phyloP scores from a whole-genome alignment of 2,797 vertebrate species.

The Sciaenops ocellatus region DNA sequence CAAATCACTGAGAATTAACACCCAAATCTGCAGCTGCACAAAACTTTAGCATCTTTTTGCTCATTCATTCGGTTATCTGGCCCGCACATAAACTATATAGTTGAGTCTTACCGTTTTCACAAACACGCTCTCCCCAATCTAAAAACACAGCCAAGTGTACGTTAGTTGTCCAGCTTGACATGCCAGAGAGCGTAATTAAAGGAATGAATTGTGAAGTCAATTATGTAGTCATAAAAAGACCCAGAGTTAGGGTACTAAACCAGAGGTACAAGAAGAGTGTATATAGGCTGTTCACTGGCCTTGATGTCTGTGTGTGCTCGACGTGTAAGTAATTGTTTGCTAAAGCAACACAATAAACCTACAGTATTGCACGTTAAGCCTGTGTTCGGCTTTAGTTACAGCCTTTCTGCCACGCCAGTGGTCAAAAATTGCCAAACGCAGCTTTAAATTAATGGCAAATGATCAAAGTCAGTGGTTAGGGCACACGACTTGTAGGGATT shows the following conservation, averaged over 20 bases:
- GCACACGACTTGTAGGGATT: constrained; percentile 47
- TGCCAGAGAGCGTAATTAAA: constrained; percentile 6
- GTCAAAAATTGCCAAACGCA: constrained; percentile 22
- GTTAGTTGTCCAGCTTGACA: not conserved
- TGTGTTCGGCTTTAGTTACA: constrained; percentile 4
- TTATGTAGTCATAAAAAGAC: not conserved
- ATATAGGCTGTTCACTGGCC: not conserved
- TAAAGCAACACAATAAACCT: not conserved
- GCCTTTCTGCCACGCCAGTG: constrained; percentile 40
- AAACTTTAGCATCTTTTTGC: not conserved
- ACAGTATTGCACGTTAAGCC: not conserved
- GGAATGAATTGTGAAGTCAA: not conserved
- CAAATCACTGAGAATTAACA: not conserved
- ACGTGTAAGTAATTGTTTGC: not conserved
- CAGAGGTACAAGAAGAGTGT: not conserved
- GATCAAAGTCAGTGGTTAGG: constrained; percentile 58
- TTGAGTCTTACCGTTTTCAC: not conserved
- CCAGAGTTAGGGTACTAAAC: constrained; percentile 1
- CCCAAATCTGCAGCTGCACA: not conserved
- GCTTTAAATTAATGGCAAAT: constrained; percentile 56
- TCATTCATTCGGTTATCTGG: not conserved
- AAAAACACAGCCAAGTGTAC: not conserved
- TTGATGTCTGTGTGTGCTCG: not conserved
- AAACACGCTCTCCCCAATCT: not conserved
- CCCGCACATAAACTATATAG: not conserved